Evolutionary conservation across 92 coral and sea anemone species (phyloP), one percentile per base, ranked within the genome.

Genomic region (Epizoanthus ramosus): DNA sequence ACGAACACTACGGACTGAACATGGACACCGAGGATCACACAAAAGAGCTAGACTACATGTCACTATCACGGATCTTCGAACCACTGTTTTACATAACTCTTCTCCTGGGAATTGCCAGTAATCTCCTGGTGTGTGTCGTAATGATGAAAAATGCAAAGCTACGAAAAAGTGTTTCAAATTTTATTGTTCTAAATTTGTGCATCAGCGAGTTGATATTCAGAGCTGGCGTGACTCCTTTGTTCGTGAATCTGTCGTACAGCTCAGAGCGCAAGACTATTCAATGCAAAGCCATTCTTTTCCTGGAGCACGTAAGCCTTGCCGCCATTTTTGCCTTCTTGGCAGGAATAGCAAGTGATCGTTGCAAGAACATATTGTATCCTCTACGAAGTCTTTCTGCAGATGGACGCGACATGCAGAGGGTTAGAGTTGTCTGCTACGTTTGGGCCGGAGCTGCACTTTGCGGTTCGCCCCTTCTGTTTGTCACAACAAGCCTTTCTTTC

Each of bases 311-410:
- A 6, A 41, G 57, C 19, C 75, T 71, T 23, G 75, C 75, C 18
- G 58, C 75, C 28, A 71, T 71, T 22, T 71, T 71, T 6, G 19
- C 33, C 8, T 71, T 71, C 17, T 15, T 71, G 58, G 75, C 75
- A 18, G 75, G 57, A 71, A 71, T 71, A 6, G 75, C 75, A 6
- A 71, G 8, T 53, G 75, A 71, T 71, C 75, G 75, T 13, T 71
- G 75, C 10, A 17, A 47, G 58, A 71, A 71, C 50, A 71, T 71
- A n/a, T 56, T 71, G 45, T 6, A 17, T 28, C 75, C 75, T 16
- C 57, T 71, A 22, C 56, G 50, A 16, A 33, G 75, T 18, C 57
- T 71, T 45, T 18, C 75, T 1, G 75, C 75, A 4, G 37, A 43
- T 2, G 45, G 50, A 37, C n/a, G 58, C 8, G 3, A 41, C 23